phyloP scores from a whole-genome alignment of 2,888 invertebrate genomes.

The Macaria liturata region DNA sequence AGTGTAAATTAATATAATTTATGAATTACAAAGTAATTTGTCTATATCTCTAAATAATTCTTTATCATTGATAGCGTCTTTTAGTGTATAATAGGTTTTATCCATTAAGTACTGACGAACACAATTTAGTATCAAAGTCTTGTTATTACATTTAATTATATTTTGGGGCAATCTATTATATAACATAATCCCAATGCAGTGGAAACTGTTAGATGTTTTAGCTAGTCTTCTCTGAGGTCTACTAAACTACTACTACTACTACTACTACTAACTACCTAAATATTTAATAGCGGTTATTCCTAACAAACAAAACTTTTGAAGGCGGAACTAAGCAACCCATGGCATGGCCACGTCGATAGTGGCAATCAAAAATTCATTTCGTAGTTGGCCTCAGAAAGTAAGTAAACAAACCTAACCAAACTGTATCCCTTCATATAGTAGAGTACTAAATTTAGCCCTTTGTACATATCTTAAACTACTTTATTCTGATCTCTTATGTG shows the following conservation, averaged over 20 bases:
- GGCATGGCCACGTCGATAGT: slow-evolving; percentile 22
- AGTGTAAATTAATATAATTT: no score
- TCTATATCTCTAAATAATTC: no score
- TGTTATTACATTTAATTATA: no score
- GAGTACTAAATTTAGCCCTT: slow-evolving; percentile 4
- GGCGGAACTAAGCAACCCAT: slow-evolving; percentile 12
- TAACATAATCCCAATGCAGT: no score
- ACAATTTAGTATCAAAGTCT: no score
- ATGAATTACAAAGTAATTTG: no score
- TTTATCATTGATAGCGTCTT: no score
- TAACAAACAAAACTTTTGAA: slow-evolving; percentile 8
- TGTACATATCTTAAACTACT: slow-evolving; percentile 3
- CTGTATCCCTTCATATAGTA: slow-evolving; percentile 15
- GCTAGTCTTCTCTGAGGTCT: no score
- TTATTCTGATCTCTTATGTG: neutral
- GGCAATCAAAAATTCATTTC: slow-evolving; percentile 25
- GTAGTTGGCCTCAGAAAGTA: slow-evolving; percentile 14
- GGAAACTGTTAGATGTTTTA: neutral
- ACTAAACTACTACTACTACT: no score
- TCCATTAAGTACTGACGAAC: no score
- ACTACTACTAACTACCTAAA: neutral
- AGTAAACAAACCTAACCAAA: slow-evolving; percentile 21
- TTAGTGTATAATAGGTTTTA: no score
- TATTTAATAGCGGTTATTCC: slow-evolving; percentile 6
- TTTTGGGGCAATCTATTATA: no score